Percentiles rank a stretch among this genome's conserved stretches.
phyloP scores from a whole-genome alignment of 1,140 invertebrate species.

The Chelonus insularis region DNA sequence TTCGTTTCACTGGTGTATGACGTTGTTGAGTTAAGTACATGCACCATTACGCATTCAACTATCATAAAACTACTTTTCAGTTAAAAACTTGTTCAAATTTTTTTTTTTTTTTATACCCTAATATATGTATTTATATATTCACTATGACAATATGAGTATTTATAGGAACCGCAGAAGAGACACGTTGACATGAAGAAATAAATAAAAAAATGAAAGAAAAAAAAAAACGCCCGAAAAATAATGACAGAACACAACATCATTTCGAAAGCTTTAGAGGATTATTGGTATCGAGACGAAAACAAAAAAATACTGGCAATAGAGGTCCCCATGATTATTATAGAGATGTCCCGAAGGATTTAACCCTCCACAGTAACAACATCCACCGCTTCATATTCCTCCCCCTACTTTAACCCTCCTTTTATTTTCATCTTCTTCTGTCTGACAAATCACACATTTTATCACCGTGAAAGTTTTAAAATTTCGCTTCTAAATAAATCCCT shows the following conservation, averaged over 20 bases:
- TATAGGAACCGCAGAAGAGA: no score
- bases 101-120: background rate
- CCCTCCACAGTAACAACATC: background rate
- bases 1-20: background rate
- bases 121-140: no score
- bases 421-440: background rate
- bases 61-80: background rate
- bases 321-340: constrained; percentile 9
- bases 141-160: no score
- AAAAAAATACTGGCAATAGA: constrained; percentile 8
- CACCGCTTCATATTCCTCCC: constrained; percentile 2
- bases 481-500: no score
- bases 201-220: background rate
- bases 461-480: no score
- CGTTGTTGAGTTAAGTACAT: background rate
- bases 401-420: background rate
- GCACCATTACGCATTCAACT: constrained; percentile 6
- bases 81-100: background rate
- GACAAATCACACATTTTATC: constrained; percentile 3
- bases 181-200: background rate
- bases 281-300: constrained; percentile 9
- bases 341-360: constrained; percentile 5
- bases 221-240: constrained; percentile 4
- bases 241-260: constrained; percentile 2
- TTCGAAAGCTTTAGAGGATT: constrained; percentile 2